Conservation (phyloP, 2,113 vertebrate genomes). For the Aspidoscelis tigris region DNA sequence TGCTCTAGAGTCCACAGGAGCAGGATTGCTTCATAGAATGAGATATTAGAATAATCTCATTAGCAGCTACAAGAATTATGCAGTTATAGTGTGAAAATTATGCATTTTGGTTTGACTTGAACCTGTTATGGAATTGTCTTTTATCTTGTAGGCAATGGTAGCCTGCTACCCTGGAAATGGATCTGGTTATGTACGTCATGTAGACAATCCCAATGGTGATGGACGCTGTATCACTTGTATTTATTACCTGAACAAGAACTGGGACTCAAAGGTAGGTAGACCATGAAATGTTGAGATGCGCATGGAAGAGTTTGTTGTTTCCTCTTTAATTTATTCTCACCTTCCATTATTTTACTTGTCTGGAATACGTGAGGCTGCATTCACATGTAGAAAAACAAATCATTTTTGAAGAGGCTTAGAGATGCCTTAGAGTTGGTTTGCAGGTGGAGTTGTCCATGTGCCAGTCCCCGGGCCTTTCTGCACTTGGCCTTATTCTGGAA, state of each 20-base stretch:
- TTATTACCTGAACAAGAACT: slow-evolving; percentile 92
- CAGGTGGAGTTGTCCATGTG: no score
- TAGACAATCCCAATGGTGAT: slow-evolving; percentile 89
- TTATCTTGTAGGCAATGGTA: slow-evolving; percentile 83
- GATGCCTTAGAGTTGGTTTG: no score
- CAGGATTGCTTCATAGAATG: not conserved
- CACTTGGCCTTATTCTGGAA: no score
- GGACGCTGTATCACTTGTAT: slow-evolving; percentile 92
- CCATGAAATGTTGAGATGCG: not conserved
- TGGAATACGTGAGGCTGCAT: slow-evolving; percentile 11
- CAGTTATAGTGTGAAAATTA: slow-evolving; percentile 16
- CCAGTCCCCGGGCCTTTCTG: no score
- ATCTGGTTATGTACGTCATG: slow-evolving; percentile 89
- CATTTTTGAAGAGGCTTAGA: no score
- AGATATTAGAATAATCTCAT: not conserved
- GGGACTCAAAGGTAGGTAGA: slow-evolving; percentile 87
- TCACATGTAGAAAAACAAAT: no score
- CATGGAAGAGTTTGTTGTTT: not conserved
- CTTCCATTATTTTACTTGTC: not conserved
- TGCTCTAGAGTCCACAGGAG: slow-evolving; percentile 12
- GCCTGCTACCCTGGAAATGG: slow-evolving; percentile 92
- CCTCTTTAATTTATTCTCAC: not conserved
- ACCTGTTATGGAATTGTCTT: not conserved
- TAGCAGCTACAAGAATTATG: slow-evolving; percentile 26
- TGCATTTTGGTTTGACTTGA: not conserved